Base-by-base conservation (phyloP, 2,113 vertebrate species). In the Psilopogon haemacephalus region DNA sequence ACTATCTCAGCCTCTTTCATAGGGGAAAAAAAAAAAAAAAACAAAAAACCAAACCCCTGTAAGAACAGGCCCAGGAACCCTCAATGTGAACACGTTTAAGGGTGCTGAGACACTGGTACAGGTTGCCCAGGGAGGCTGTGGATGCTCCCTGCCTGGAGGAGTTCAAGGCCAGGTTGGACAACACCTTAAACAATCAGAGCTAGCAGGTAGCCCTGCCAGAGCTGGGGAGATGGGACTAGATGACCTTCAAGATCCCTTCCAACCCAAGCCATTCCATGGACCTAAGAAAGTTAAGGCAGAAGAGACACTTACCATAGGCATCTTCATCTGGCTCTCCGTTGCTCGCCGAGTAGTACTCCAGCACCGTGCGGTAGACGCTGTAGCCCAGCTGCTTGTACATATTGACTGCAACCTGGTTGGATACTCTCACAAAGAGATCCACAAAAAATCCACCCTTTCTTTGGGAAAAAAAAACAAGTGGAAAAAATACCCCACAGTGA, bases 341-440 rank as follows among this genome's bases (percentile, higher is more conserved):
- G 96, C 99, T 99, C 21, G 99, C 99, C 0, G 99, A 99, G 90
- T 99, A 99, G 95, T 99, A 99, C 93, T 99, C 98, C 26, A 99
- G 98, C 13, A 99, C 99, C 0, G 99, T 99, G 82, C 98, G 97
- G 97, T 99, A 99, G 5, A 99, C 99, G 1, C 99, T 99, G 98
- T 99, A 99, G 88, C 99, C 99, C 30, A 99, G 93, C 71, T 98
- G 99, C 68, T 99, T 99, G 90, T 99, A 99, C 99, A 99, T 99
- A 96, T 98, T 99, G 42, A 99, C 99, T 1, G 99, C 99, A 82
- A 99, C 99, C 83, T 99, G 98, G 96, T 99, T 99, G 62, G 99
- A 99, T 5, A 99, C 99, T 73, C 99, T 98, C 69, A 99, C 99
- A 38, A 99, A 99, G 32, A 99, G 98, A 88, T 99, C 98, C 4